Base-by-base conservation (phyloP, 1,140 invertebrate genomes). In the Trichoplusia ni region DNA sequence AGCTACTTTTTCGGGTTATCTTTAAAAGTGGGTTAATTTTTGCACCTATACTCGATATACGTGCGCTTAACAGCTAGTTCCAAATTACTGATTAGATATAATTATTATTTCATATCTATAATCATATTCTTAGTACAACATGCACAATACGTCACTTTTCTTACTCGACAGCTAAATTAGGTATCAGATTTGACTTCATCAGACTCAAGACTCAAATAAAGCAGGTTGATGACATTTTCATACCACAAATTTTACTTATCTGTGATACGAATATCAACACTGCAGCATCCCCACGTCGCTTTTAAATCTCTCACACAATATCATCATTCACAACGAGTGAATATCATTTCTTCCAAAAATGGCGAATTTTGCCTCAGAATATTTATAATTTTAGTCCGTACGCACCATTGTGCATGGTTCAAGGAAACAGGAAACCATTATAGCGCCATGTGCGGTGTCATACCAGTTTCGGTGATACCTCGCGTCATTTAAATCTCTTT, bases 351-450 rank as follows among this genome's bases (percentile, higher is more conserved):
- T 46, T 11, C 66, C 44, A 49, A 63, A 67, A 65, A 47, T 72
- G 64, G 65, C 35, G 62, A 61, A 58, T 76, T 76, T 69, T 71
- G 67, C 65, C 64, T 70, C 63, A 61, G 64, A 46, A 64, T 75
- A 73, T 80, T 79, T 77, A 83, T 76, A 75, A 82, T 84, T 84
- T 84, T 82, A 75, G 73, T 78, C 78, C 75, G 67, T 71, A 61
- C 66, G 62, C 58, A 67, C 73, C 70, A 85, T 87, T 84, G 81
- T 85, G 76, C 44, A 19, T 53, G 61, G 69, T 69, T 73, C 79
- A 61, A 84, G 81, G 83, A 86, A 88, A 69, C 83, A 76, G 85
- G 83, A 88, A 86, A 75, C 85, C 85, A 88, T 88, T 86, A 88
- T 70, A 61, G 71, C 78, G 73, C 66, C 77, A 81, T 79, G 75